Evolutionary conservation across 2,113 vertebrate species (phyloP).

Genomic region (Nesogale talazaci): DNA sequence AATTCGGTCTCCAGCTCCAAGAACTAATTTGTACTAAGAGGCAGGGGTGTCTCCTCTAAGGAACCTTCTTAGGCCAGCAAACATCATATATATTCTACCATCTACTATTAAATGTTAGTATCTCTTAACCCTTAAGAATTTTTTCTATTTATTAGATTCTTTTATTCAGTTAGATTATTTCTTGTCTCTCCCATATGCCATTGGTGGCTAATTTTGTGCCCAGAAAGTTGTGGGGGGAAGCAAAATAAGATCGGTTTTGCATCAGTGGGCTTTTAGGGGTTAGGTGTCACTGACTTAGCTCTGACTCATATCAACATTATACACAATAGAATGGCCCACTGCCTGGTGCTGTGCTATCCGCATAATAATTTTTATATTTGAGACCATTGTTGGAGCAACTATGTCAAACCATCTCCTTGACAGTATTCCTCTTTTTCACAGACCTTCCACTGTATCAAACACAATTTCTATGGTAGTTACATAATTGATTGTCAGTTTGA

Average conservation of each 20-base stretch:
- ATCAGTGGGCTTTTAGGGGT: neutral
- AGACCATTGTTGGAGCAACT: too few relatives aligned
- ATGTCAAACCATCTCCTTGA: too few relatives aligned
- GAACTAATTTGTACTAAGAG: neutral
- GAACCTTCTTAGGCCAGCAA: constrained; percentile 27
- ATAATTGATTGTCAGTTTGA: too few relatives aligned
- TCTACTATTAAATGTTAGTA: neutral
- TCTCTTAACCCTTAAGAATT: constrained; percentile 2
- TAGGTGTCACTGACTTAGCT: too few relatives aligned
- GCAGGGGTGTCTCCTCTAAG: neutral
- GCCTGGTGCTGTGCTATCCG: too few relatives aligned
- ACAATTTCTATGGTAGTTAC: too few relatives aligned
- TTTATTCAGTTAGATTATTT: neutral
- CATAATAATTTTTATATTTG: too few relatives aligned
- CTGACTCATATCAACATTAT: too few relatives aligned
- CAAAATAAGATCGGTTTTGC: neutral
- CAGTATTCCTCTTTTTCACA: too few relatives aligned
- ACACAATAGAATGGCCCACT: too few relatives aligned
- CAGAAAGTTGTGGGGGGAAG: neutral
- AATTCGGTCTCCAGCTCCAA: neutral
- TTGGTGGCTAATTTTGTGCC: constrained; percentile 31
- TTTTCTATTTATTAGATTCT: constrained; percentile 10
- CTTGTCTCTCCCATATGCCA: neutral
- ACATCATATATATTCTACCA: constrained; percentile 26
- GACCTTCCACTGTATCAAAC: too few relatives aligned